Percentiles rank a stretch among this genome's conserved stretches.
These are phyloP conservation scores for Oryzias dopingdopingensis DNA, from an alignment of 2,797 vertebrate genomes.

Conservation along the genomic window DNA sequence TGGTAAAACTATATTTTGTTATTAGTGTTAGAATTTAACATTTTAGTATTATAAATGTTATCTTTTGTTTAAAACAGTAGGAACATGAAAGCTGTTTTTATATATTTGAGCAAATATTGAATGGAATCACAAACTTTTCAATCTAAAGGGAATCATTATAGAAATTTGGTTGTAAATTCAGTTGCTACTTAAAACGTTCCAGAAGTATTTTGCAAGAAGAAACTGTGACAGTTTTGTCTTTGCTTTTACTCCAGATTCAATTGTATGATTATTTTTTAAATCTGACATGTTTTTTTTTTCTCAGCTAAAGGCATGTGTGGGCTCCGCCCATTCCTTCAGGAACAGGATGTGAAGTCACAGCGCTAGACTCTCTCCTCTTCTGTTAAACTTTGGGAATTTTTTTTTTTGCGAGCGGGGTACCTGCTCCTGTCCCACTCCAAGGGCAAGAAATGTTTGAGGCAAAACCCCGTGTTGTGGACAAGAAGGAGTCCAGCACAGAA, in stretches of 20 bases:
- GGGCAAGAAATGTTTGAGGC: constrained; percentile 81
- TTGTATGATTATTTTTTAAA: not conserved
- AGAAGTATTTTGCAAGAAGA: constrained; percentile 30
- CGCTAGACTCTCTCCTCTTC: constrained; percentile 5
- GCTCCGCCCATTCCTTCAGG: constrained; percentile 10
- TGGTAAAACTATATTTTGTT: too few species aligned
- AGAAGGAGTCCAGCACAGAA: constrained; percentile 82
- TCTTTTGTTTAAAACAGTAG: too few species aligned
- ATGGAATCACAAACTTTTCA: too few species aligned
- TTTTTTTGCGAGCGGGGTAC: constrained; percentile 40
- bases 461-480: constrained; percentile 85
- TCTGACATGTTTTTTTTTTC: not conserved
- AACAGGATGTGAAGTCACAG: constrained; percentile 69
- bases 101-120: too few species aligned
- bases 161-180: too few species aligned
- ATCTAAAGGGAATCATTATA: too few species aligned
- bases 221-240: constrained; percentile 36
- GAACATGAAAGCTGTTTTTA: too few species aligned
- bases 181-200: constrained; percentile 1
- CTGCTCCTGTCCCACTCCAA: constrained; percentile 55
- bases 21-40: too few species aligned
- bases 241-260: not conserved
- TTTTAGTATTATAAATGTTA: too few species aligned
- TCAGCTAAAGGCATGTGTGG: constrained; percentile 10
- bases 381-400: constrained; percentile 30